Conservation (phyloP, 2,113 vertebrate genomes). For the Antigone vipio region DNA sequence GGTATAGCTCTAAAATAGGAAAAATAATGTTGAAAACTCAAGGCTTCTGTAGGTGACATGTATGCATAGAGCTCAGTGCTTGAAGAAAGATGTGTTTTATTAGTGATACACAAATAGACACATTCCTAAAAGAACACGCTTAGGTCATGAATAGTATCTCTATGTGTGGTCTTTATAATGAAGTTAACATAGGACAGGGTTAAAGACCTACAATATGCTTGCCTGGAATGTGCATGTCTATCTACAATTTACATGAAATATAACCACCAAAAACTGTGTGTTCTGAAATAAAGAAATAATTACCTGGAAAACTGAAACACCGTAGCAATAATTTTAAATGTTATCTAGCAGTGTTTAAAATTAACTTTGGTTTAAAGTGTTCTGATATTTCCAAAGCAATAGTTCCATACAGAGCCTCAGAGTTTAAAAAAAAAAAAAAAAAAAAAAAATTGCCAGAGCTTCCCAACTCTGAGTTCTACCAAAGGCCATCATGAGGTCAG, state of each 20-base stretch:
- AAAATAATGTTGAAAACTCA: neutral
- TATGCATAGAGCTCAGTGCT: neutral
- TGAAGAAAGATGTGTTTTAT: neutral
- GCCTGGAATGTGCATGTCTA: neutral
- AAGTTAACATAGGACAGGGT: neutral
- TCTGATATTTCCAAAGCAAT: neutral
- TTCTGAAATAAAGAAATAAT: neutral
- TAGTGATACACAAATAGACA: neutral
- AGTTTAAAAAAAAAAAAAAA: neutral
- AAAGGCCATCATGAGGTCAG: neutral
- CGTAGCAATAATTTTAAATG: neutral
- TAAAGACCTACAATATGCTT: rapidly evolving
- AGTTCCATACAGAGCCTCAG: neutral
- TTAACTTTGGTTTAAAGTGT: neutral
- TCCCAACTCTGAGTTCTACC: neutral
- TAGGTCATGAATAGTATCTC: neutral
- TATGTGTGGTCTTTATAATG: neutral
- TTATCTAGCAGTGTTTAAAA: neutral
- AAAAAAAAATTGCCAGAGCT: neutral
- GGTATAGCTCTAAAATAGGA: neutral
- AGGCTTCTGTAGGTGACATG: neutral
- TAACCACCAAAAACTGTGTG: neutral
- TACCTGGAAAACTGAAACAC: neutral
- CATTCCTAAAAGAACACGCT: neutral
- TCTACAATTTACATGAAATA: neutral